Evolutionary conservation across 2,888 invertebrate species (phyloP), one percentile per base, ranked within the genome.

Genomic region (Augochlorella aurata): DNA sequence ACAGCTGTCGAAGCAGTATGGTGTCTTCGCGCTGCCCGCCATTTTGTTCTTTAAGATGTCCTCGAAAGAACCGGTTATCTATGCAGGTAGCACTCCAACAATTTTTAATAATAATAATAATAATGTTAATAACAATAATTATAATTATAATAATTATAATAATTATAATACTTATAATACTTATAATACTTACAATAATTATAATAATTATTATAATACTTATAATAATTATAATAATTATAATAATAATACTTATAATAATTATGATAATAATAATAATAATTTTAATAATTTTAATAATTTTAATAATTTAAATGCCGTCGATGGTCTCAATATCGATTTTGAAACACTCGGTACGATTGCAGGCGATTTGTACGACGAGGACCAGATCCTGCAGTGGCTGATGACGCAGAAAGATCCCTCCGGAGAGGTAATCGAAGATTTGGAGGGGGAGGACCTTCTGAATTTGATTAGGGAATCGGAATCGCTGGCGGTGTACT

Each of bases 401-500:
- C 94, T 98, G 79, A 93, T 98, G 90, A 97, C 97, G 58, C 98
- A 98, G 94, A 98, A 98, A 93, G 98, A 98, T 94, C 98, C 98
- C 73, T 96, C 97, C 68, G 97, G 98, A 65, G 98, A 98, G 92
- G 96, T 97, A 72, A 98, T 98, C 88, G 98, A 98, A 94, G 97
- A 97, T 87, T 94, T 97, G 24, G 97, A 97, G 93, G 98, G 98
- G 63, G 97, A 96, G 90, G 96, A 96, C 77, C 94, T 98, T 73
- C 93, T 96, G 65, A 95, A 96, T 81, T 93, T 97, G 79, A 98
- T 98, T 87, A 95, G 97, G 91, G 96, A 97, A 82, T 96, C 97
- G 65, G 96, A 97, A 87, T 97, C 98, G 54, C 94, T 98, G 85
- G 98, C 98, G 10, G 97, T 98, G 47, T 98, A 98, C 93, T 98